Evolutionary conservation across 2,888 invertebrate species (phyloP), one percentile per base, ranked within the genome.

Genomic region (Cataglyphis altisquamis): DNA sequence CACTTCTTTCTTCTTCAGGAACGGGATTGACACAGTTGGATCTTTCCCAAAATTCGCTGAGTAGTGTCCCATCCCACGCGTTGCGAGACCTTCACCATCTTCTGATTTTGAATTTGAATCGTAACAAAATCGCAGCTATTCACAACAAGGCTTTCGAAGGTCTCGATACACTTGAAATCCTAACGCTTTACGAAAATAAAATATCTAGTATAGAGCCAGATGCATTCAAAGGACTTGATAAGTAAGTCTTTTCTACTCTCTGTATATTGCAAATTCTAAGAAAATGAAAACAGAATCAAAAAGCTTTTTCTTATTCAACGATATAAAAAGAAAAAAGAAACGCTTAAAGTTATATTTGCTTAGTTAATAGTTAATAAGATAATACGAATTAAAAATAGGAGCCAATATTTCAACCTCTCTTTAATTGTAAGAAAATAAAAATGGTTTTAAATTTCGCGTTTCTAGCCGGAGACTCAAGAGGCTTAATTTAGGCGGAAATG

Each of bases 1-100:
- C 62, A 66, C 68, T 67, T 62, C 74, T 55, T 70, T 68, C 15
- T n/a, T n/a, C n/a, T n/a, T n/a, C 95, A 98, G 98, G 98, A 89
- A 97, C 97, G 95, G 97, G 97, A 94, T 95, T 98, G 91, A 98
- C 98, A 29, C 98, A 98, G 93, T 95, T 98, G 93, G 98, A 98
- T 94, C 97, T 98, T 66, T 98, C 98, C 0, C 97, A 98, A 93
- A 98, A 98, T 95, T 97, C 97, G 90, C 95, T 98, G 92, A 96
- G 96, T 86, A 96, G 96, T 64, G 98, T 98, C 67, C 98, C 98
- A 36, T 97, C 98, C 1, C 95, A 96, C 36, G 98, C 98, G 1
- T 96, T 98, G 92, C 97, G 97, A 89, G 97, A 97, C 94, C 96
- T 98, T 73, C 97, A 97, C 95, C 97, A 97, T 92, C 96, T 98